Percentiles rank a stretch among this genome's conserved stretches.
Evolutionary conservation across 2,888 invertebrate genomes (phyloP).

Genomic region (Morinoia aosen): DNA sequence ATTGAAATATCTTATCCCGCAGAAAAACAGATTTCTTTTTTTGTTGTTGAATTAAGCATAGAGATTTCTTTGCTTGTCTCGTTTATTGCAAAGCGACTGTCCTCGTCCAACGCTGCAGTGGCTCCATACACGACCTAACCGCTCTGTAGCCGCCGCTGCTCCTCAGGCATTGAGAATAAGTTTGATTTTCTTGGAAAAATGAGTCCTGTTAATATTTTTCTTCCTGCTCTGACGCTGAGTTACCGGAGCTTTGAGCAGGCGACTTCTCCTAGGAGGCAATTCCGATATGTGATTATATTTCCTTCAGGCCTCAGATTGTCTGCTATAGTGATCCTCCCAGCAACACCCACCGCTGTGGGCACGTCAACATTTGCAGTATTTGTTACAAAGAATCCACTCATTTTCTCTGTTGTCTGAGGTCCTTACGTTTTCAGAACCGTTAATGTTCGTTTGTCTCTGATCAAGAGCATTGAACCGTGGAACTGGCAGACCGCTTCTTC

Average conservation of each 20-base stretch:
- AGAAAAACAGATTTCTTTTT: not conserved
- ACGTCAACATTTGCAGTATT: not conserved
- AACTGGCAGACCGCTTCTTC: not conserved
- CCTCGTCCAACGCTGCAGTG: not conserved
- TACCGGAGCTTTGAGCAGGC: not conserved
- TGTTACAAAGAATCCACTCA: not conserved
- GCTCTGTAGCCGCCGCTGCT: not conserved
- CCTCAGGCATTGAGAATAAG: not conserved
- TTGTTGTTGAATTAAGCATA: not conserved
- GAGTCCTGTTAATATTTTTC: not conserved
- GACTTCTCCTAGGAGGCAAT: not conserved
- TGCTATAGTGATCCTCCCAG: not conserved
- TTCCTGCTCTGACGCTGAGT: not conserved
- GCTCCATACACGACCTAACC: not conserved
- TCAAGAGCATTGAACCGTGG: conserved; percentile 27
- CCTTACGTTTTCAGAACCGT: conserved; percentile 8
- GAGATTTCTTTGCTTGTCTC: not conserved
- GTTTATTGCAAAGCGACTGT: not conserved
- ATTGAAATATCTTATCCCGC: not conserved
- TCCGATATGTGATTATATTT: not conserved
- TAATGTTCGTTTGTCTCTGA: conserved; percentile 16
- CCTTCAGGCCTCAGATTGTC: not conserved
- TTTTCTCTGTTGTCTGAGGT: not conserved
- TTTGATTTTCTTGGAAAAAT: not conserved
- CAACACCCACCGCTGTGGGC: not conserved